These are phyloP conservation scores for Acrobeloides nanus DNA, from an alignment of 2,888 invertebrate species.

Conservation along the genomic window DNA sequence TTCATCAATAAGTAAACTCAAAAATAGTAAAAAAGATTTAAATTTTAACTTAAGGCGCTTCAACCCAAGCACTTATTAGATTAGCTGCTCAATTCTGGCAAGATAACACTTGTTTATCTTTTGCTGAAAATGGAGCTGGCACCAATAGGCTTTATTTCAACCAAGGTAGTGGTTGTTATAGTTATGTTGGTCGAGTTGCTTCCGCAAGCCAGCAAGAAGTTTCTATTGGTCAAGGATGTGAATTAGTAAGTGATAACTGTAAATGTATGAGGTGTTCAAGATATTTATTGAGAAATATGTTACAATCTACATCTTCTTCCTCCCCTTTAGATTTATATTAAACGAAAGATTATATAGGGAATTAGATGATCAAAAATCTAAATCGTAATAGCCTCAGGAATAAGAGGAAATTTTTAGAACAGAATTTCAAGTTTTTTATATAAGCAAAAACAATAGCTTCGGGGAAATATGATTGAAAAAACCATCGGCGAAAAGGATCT, in stretches of 20 bases:
- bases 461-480: too few species aligned
- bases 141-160: conserved; percentile 28
- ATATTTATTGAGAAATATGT: too few species aligned
- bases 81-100: conserved; percentile 32
- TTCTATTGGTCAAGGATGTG: conserved; percentile 46
- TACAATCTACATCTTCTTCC: too few species aligned
- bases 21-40: background rate
- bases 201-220: conserved; percentile 37
- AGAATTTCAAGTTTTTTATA: too few species aligned
- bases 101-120: conserved; percentile 40
- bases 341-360: too few species aligned
- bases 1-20: conserved; percentile 12
- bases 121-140: conserved; percentile 31
- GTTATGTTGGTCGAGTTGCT: conserved; percentile 36
- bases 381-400: too few species aligned
- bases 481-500: too few species aligned
- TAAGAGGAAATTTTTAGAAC: too few species aligned
- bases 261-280: too few species aligned
- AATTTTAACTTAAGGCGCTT: background rate
- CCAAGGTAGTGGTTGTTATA: conserved; percentile 39
- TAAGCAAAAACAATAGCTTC: too few species aligned
- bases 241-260: conserved; percentile 32
- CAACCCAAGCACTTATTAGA: background rate
- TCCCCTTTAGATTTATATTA: too few species aligned
- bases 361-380: too few species aligned